Evolutionary conservation across 2,888 invertebrate genomes (phyloP).

Genomic region (Amphipyra tragopoginis): DNA sequence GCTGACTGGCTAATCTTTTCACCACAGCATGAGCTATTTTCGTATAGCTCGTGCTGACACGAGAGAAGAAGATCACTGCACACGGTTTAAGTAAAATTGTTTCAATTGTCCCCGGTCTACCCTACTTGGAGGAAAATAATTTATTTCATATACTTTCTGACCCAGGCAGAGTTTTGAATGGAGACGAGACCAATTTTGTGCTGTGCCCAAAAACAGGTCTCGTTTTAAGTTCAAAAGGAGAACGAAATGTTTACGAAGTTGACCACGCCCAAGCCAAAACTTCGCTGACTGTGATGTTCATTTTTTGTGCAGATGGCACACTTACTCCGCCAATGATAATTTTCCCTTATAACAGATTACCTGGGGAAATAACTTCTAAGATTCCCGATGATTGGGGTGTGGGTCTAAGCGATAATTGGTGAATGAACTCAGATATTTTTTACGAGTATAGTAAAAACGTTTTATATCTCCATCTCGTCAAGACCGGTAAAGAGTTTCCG

Average conservation of each 20-base stretch:
- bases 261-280: conserved; percentile 68
- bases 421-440: conserved; percentile 76
- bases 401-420: conserved; percentile 71
- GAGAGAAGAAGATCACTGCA: too few species aligned
- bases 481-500: conserved; percentile 60
- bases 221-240: conserved; percentile 51
- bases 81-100: too few species aligned
- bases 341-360: conserved; percentile 69
- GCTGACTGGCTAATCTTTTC: too few species aligned
- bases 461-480: conserved; percentile 59
- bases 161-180: conserved; percentile 47
- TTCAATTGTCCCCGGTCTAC: too few species aligned
- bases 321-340: conserved; percentile 64
- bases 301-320: conserved; percentile 68
- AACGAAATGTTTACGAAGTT: conserved; percentile 71
- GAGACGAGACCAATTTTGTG: conserved; percentile 56
- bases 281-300: conserved; percentile 70
- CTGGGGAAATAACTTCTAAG: conserved; percentile 62
- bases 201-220: conserved; percentile 53
- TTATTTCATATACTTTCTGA: neutral
- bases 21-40: too few species aligned
- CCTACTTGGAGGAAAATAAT: neutral
- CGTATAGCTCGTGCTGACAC: too few species aligned
- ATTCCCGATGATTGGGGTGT: conserved; percentile 72
- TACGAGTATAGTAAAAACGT: conserved; percentile 70